These are phyloP conservation scores for Emydura subglobosa DNA, from an alignment of 2,113 vertebrate genomes.

Conservation along the genomic window DNA sequence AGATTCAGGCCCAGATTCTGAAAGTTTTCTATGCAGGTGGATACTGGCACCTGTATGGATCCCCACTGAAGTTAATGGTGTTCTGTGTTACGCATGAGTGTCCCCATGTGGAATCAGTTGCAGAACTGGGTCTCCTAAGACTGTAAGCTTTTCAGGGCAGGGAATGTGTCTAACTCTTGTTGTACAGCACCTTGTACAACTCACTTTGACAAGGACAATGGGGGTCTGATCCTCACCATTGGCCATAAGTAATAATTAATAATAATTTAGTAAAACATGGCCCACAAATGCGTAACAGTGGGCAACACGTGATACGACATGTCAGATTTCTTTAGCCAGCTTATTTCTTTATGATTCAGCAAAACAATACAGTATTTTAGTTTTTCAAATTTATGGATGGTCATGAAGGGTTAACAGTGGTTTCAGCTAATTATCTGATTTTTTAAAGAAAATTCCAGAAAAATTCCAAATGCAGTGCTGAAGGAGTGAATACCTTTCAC, in stretches of 20 bases:
- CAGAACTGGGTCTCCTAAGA: background rate
- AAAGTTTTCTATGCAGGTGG: background rate
- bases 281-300: background rate
- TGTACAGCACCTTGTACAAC: background rate
- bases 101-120: accelerated
- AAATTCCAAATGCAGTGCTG: background rate
- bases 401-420: background rate
- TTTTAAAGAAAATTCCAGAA: background rate
- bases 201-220: too few species aligned
- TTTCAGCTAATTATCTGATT: background rate
- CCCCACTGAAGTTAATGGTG: background rate
- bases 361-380: background rate
- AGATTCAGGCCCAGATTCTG: background rate
- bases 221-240: background rate
- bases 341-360: background rate
- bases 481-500: background rate
- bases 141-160: background rate
- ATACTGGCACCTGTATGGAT: background rate
- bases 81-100: background rate
- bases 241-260: too few species aligned
- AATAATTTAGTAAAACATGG: background rate
- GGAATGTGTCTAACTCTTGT: accelerated
- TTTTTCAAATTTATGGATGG: background rate
- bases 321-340: background rate
- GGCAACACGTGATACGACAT: background rate